Conservation (phyloP, 2,797 vertebrate genomes). For the Spinus olivaceus region DNA sequence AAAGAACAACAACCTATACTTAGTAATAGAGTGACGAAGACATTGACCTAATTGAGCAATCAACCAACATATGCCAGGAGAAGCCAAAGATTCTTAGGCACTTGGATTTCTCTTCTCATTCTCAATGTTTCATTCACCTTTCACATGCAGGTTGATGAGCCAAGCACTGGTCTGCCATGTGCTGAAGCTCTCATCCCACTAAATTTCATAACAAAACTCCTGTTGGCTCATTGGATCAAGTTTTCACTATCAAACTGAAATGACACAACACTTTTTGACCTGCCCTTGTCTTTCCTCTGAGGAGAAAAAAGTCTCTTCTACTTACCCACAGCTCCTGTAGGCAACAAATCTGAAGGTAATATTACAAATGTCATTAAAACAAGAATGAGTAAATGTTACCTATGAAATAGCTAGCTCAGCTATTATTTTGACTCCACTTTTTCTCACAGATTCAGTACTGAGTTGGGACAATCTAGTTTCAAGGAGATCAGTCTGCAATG, state of each 20-base stretch:
- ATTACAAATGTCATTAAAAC: background rate
- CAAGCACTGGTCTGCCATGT: background rate
- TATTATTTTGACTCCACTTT: background rate
- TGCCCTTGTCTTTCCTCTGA: background rate
- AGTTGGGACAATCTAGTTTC: background rate
- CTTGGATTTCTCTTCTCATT: background rate
- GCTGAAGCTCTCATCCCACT: background rate
- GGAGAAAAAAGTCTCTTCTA: background rate
- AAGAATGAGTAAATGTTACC: background rate
- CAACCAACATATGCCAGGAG: background rate
- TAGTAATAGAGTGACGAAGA: conserved; percentile 1
- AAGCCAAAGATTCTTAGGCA: background rate
- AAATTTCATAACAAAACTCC: background rate
- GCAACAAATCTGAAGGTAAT: background rate
- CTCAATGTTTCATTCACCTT: background rate
- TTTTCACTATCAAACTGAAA: background rate
- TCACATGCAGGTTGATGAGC: accelerated
- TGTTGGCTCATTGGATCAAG: background rate
- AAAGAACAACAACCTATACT: background rate
- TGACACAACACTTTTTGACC: background rate
- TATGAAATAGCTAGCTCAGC: background rate
- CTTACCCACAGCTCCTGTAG: background rate
- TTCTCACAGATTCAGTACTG: background rate
- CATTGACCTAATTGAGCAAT: background rate
- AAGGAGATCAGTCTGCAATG: background rate